Evolutionary conservation across 2,113 vertebrate genomes (phyloP).

Genomic region (Aptenodytes forsteri): DNA sequence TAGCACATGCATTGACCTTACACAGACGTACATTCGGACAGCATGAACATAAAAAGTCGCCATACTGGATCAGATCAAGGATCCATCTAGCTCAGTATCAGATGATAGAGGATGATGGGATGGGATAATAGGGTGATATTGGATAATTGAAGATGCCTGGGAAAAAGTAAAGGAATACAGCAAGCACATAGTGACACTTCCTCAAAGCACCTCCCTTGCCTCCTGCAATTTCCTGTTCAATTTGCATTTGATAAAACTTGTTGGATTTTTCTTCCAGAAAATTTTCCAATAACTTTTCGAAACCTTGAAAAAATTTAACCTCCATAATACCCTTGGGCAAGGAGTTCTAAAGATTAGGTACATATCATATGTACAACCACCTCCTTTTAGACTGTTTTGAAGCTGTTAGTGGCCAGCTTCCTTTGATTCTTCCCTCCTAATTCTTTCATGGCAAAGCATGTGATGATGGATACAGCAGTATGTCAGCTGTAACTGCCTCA

Average conservation of each 20-base stretch:
- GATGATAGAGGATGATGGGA: not conserved
- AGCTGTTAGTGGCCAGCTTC: not conserved
- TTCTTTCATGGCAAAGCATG: not conserved
- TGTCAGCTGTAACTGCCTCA: not conserved
- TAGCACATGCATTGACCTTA: not conserved
- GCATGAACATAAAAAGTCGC: not conserved
- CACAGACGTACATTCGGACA: not conserved
- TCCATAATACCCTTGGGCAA: accelerated
- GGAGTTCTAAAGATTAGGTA: not conserved
- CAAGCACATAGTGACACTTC: not conserved
- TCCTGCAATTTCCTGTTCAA: not conserved
- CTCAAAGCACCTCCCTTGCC: accelerated
- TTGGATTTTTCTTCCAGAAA: not conserved
- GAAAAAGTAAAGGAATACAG: not conserved
- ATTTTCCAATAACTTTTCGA: not conserved
- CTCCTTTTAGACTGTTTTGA: not conserved
- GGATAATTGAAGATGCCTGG: not conserved
- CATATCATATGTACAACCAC: not conserved
- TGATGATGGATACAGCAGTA: not conserved
- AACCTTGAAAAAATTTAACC: not conserved
- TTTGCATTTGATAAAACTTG: not conserved
- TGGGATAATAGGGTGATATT: not conserved
- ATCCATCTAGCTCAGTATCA: not conserved
- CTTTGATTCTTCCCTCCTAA: not conserved
- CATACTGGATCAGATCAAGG: not conserved